Conservation (phyloP, 2,888 invertebrate genomes). For the Thymelicus acteon region DNA sequence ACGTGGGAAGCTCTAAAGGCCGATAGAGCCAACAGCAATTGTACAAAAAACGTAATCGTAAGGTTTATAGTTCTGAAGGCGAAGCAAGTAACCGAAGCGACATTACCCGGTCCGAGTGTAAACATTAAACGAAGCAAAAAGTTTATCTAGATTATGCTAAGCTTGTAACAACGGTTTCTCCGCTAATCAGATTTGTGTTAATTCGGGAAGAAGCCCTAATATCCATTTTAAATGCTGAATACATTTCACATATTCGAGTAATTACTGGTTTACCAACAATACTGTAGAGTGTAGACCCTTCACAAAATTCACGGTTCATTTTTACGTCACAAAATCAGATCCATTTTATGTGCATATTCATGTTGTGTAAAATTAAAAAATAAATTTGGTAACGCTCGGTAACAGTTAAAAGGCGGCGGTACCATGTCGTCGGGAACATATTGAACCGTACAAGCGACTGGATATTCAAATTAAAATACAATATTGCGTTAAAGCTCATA, state of each 20-base stretch:
- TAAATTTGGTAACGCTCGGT: constrained; percentile 45
- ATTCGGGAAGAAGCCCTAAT: constrained; percentile 56
- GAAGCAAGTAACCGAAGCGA: too few relatives aligned
- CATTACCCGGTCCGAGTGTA: too few relatives aligned
- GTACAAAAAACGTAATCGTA: too few relatives aligned
- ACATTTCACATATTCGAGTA: constrained; percentile 55
- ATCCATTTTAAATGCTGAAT: constrained; percentile 58
- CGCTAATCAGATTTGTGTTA: constrained; percentile 61
- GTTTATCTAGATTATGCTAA: constrained; percentile 1
- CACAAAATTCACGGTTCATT: constrained; percentile 55
- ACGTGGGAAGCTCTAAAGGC: too few relatives aligned
- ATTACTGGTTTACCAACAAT: constrained; percentile 44
- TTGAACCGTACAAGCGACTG: constrained; percentile 53
- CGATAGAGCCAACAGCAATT: too few relatives aligned
- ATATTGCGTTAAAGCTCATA: constrained; percentile 28
- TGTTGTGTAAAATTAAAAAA: constrained; percentile 52
- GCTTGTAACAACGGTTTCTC: background rate
- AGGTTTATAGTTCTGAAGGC: too few relatives aligned
- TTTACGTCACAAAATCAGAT: constrained; percentile 56
- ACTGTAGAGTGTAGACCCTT: constrained; percentile 31
- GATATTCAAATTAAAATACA: constrained; percentile 50
- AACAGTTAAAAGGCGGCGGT: constrained; percentile 40
- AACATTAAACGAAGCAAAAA: background rate
- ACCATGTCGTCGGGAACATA: constrained; percentile 54
- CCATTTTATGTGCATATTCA: constrained; percentile 82